phyloP scores from a whole-genome alignment of 2,797 vertebrate species.

The Anabas testudineus region DNA sequence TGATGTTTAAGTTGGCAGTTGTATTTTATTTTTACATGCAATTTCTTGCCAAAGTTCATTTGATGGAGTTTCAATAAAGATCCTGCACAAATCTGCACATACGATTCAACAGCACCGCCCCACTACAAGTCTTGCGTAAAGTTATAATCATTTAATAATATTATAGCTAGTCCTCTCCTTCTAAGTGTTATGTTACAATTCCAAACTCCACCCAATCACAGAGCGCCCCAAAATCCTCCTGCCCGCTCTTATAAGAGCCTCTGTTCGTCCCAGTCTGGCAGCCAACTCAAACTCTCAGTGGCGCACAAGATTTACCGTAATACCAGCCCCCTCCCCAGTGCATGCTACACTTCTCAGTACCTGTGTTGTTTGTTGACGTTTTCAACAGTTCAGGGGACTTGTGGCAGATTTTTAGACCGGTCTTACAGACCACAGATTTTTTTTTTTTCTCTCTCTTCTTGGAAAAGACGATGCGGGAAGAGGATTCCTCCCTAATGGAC shows the following conservation, averaged over 20 bases:
- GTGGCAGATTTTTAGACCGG: slow-evolving; percentile 35
- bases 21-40: too few species aligned
- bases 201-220: slow-evolving; percentile 88
- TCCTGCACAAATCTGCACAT: slow-evolving; percentile 28
- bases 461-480: slow-evolving; percentile 91
- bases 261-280: slow-evolving; percentile 82
- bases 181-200: slow-evolving; percentile 81
- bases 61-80: not conserved
- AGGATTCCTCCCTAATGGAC: slow-evolving; percentile 94
- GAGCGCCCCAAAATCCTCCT: slow-evolving; percentile 90
- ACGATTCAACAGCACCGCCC: slow-evolving; percentile 32
- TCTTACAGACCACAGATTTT: slow-evolving; percentile 27
- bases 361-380: slow-evolving; percentile 59
- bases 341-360: slow-evolving; percentile 32
- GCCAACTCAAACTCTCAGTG: slow-evolving; percentile 65
- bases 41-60: not conserved
- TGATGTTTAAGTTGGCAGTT: too few species aligned
- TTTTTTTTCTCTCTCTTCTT: slow-evolving; percentile 25
- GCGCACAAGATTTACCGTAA: slow-evolving; percentile 65
- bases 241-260: slow-evolving; percentile 93
- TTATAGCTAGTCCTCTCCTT: slow-evolving; percentile 63
- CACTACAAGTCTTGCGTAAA: slow-evolving; percentile 22
- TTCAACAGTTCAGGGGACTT: slow-evolving; percentile 25
- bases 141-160: slow-evolving; percentile 56
- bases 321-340: slow-evolving; percentile 29